Percentiles rank a stretch among this genome's conserved stretches.
Conservation (phyloP, 1,140 invertebrate species). For the Himalopsyche phryganea region DNA sequence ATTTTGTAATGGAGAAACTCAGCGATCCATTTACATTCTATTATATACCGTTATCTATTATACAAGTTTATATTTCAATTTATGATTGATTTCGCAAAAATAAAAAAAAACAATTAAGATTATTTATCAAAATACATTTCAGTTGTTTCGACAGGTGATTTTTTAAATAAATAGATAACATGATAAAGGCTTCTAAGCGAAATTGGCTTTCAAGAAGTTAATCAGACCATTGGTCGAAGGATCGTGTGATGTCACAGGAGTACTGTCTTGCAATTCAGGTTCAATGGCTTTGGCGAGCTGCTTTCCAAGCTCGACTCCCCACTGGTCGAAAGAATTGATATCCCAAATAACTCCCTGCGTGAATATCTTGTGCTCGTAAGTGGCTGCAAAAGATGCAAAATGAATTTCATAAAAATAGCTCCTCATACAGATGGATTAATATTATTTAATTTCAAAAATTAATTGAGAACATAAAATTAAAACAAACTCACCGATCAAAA, state of each 20-base stretch:
- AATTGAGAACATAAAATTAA: neutral
- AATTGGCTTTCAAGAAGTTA: slow-evolving; percentile 81
- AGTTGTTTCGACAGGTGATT: too few species aligned
- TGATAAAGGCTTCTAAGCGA: too few species aligned
- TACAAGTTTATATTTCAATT: too few species aligned
- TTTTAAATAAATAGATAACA: too few species aligned
- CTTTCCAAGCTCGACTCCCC: slow-evolving; percentile 99
- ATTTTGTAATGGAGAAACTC: too few species aligned
- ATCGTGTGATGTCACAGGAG: slow-evolving; percentile 70
- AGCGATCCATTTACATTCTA: too few species aligned
- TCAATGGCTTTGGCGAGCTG: slow-evolving; percentile 97
- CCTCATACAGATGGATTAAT: too few species aligned
- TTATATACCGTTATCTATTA: too few species aligned
- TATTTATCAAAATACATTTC: too few species aligned
- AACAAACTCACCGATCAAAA: slow-evolving; percentile 77
- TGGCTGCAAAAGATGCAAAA: slow-evolving; percentile 60
- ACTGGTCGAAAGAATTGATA: slow-evolving; percentile 99
- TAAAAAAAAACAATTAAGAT: too few species aligned
- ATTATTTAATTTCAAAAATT: too few species aligned
- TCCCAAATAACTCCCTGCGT: slow-evolving; percentile 98
- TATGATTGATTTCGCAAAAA: too few species aligned
- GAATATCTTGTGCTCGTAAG: slow-evolving; percentile 99
- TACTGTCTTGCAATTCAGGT: slow-evolving; percentile 76
- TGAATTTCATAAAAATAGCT: neutral
- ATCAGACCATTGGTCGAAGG: slow-evolving; percentile 92